Percentiles rank a stretch among this genome's conserved stretches.
These are phyloP conservation scores for Sympetrum striolatum DNA, from an alignment of 2,888 invertebrate species.

Conservation along the genomic window DNA sequence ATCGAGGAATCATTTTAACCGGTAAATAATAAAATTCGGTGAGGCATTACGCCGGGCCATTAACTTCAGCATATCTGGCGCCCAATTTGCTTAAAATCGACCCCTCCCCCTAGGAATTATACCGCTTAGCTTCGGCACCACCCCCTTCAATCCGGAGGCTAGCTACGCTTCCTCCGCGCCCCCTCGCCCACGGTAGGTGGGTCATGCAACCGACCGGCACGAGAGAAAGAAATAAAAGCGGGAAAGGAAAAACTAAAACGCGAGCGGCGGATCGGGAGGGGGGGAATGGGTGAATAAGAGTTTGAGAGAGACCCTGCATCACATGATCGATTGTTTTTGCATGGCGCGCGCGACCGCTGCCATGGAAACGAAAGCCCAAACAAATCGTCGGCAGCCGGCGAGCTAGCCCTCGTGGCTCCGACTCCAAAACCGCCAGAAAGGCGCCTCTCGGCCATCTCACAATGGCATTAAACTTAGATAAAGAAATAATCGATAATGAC, in stretches of 20 bases:
- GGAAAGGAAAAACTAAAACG: not conserved
- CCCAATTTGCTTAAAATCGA: not conserved
- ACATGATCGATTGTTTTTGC: conserved; percentile 42
- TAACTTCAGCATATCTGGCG: not conserved
- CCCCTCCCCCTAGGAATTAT: not conserved
- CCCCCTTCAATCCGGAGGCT: not conserved
- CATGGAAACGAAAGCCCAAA: conserved; percentile 25
- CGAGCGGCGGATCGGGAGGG: not conserved
- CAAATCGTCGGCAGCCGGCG: conserved; percentile 36
- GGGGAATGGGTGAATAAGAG: not conserved
- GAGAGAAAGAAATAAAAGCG: conserved; percentile 18
- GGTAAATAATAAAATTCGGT: not conserved
- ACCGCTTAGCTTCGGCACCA: not conserved
- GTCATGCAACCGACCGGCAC: conserved; percentile 32
- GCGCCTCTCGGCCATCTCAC: conserved; percentile 14
- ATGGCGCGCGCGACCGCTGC: conserved; percentile 40
- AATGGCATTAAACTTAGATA: conserved; percentile 3
- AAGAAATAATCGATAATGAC: conserved; percentile 7
- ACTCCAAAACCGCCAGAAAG: conserved; percentile 4
- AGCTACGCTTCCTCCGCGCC: not conserved
- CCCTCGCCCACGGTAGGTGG: not conserved
- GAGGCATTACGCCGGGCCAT: not conserved
- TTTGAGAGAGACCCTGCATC: not conserved
- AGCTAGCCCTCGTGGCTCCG: conserved; percentile 5
- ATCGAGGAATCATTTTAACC: too few species aligned